Base-by-base conservation (phyloP, 2,888 invertebrate species). In the Amiota minor region DNA sequence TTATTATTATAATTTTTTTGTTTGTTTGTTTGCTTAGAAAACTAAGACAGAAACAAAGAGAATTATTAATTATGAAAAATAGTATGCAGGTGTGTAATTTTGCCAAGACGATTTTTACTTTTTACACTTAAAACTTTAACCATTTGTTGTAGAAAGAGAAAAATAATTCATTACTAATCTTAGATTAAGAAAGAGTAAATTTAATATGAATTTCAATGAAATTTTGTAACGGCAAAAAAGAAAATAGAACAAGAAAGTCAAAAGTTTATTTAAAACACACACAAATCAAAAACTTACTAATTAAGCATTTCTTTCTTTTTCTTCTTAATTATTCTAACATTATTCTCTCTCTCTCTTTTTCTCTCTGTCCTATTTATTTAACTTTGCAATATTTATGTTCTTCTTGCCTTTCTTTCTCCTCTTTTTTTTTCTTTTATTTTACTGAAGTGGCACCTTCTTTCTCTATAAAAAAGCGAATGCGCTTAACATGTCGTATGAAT, bases 401-500 rank as follows among this genome's bases (percentile, higher is more conserved):
- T n/a, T 1, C 16, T 59, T n/a, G n/a, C n/a, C n/a, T n/a, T n/a
- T 16, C 59, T 59, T 59, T 18, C 18, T 2, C 59, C 9, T n/a
- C n/a, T 4, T 16, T 8, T 18, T 16, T 10, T 59, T 18, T 59
- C 18, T n/a, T 6, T 8, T 18, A 16, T 16, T n/a, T 59, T 59
- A 10, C 59, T 14, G n/a, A 50, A n/a, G 53, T 50, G 9, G 8
- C 18, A 18, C 10, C 18, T 59, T 59, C 11, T 18, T 9, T 18
- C 59, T n/a, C 59, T 16, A 16, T 18, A 9, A 8, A 9, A 59
- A 59, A n/a, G 6, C 11, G n/a, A 1, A 50, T 12, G 23, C 46
- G 75, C 64, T 67, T 75, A 75, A 68, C 75, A 53, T 56, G 72
- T 61, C 75, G 76, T 75, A 76, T 78, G 76, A 76, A 77, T 79